These are phyloP conservation scores for Stegostoma tigrinum DNA, from an alignment of 2,113 vertebrate species.

Conservation along the genomic window DNA sequence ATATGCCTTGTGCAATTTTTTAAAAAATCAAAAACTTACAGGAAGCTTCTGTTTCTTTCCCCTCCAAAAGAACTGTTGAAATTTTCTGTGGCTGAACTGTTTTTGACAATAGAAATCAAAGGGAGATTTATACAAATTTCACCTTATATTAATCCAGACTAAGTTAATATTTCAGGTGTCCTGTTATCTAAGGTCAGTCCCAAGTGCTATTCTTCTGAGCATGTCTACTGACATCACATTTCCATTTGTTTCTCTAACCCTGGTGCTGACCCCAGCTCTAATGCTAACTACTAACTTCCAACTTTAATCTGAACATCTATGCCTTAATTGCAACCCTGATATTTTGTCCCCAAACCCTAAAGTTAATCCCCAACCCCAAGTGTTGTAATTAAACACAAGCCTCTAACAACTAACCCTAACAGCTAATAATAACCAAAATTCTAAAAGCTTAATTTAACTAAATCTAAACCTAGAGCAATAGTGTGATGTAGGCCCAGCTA, in stretches of 20 bases:
- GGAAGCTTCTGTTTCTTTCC: not conserved
- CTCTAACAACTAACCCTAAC: not conserved
- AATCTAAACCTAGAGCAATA: not conserved
- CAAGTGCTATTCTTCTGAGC: not conserved
- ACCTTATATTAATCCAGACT: not conserved
- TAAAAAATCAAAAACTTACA: not conserved
- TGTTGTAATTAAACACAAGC: not conserved
- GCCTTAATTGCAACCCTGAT: not conserved
- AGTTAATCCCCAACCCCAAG: not conserved
- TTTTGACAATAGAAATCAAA: not conserved
- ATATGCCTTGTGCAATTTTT: not conserved
- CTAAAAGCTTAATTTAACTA: not conserved
- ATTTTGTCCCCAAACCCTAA: not conserved
- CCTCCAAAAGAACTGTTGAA: not conserved
- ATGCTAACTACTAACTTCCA: not conserved
- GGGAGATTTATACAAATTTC: not conserved
- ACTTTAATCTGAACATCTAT: not conserved
- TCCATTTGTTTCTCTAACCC: not conserved
- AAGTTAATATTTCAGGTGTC: not conserved
- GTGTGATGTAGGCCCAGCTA: not conserved
- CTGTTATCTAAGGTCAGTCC: not conserved
- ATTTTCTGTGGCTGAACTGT: not conserved
- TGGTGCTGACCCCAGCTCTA: not conserved
- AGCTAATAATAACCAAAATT: not conserved
- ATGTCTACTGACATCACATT: not conserved